These are phyloP conservation scores for Procambarus clarkii DNA, from an alignment of 1,140 invertebrate genomes.

Conservation along the genomic window DNA sequence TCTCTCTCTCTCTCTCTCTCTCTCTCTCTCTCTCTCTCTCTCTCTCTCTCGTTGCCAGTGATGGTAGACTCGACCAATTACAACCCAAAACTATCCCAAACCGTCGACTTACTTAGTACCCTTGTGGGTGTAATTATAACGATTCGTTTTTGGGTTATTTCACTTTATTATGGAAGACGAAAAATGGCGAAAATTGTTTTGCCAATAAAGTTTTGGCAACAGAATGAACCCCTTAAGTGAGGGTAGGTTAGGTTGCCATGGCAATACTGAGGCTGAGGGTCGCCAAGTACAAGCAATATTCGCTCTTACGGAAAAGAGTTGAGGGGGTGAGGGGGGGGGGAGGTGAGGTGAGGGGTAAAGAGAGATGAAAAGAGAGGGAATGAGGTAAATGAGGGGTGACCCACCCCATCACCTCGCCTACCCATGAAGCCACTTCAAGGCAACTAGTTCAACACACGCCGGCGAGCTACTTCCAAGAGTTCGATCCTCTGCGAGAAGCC, in stretches of 20 bases:
- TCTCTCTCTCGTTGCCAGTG: background rate
- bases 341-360: background rate
- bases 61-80: background rate
- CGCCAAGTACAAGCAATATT: background rate
- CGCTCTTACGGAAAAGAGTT: background rate
- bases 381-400: background rate
- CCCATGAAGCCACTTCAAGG: background rate
- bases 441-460: background rate
- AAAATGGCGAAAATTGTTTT: too few species aligned
- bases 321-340: background rate
- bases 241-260: background rate
- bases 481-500: too few species aligned
- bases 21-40: background rate
- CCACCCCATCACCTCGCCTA: background rate
- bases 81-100: background rate
- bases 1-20: background rate
- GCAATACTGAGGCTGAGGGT: conserved; percentile 3
- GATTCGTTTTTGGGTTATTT: background rate
- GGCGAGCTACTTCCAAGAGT: background rate
- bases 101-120: background rate
- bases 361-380: background rate
- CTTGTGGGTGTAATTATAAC: background rate
- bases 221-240: background rate
- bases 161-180: background rate
- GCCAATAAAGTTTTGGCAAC: background rate